Percentiles rank a stretch among this genome's conserved stretches.
Conservation (phyloP, 2,888 invertebrate genomes). For the Chaitophorus viminalis region DNA sequence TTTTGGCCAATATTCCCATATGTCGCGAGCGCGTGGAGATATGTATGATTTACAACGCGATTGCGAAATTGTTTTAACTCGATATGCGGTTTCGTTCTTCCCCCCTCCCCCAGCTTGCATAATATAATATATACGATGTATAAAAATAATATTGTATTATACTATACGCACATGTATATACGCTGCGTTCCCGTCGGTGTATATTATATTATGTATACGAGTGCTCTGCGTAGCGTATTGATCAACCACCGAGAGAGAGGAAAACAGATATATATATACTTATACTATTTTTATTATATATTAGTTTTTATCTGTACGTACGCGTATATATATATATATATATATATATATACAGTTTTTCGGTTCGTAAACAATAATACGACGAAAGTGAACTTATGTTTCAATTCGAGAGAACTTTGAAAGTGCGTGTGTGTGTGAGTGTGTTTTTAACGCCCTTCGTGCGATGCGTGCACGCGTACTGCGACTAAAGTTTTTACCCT, state of each 20-base stretch:
- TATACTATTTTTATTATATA: not conserved
- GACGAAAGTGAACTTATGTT: conserved; percentile 37
- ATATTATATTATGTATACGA: not conserved
- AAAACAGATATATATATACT: conserved; percentile 9
- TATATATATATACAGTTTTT: conserved; percentile 14
- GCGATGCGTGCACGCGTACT: too few species aligned
- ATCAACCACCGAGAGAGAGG: not conserved
- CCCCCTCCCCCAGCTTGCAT: not conserved
- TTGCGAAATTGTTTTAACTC: conserved; percentile 60
- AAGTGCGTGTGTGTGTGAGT: too few species aligned
- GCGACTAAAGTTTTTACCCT: conserved; percentile 21
- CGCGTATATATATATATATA: too few species aligned
- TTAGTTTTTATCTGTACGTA: conserved; percentile 29
- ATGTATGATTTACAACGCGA: conserved; percentile 47
- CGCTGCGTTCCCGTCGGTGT: not conserved
- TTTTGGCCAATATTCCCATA: conserved; percentile 44
- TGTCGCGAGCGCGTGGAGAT: too few species aligned
- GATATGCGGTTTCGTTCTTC: conserved; percentile 19
- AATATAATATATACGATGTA: not conserved
- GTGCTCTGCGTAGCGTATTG: not conserved
- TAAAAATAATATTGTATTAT: not conserved
- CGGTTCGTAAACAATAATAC: conserved; percentile 46
- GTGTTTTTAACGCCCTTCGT: conserved; percentile 43
- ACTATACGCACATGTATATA: not conserved
- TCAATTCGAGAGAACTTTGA: conserved; percentile 43